Base-by-base conservation (phyloP, 1,140 invertebrate species). In the Habropoda laboriosa region DNA sequence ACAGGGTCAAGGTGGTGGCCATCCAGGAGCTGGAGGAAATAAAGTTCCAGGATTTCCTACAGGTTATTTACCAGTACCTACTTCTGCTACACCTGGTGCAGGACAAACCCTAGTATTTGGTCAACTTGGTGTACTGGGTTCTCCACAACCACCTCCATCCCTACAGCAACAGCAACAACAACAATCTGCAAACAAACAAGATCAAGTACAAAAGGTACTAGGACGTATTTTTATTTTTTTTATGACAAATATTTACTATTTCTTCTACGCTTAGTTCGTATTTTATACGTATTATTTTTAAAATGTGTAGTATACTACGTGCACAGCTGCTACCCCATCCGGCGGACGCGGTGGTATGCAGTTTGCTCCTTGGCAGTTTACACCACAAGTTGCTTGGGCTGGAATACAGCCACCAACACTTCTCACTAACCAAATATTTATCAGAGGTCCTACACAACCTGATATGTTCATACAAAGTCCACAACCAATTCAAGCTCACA, bases 391-490 rank as follows among this genome's bases (percentile, higher is more conserved):
- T 88, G 95, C 96, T 95, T 91, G 95, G 86, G 94, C 94, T 51
- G 96, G 94, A 42, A 79, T 97, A 32, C 96, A 96, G 81, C 95
- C 95, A 12, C 95, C 94, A 47, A 92, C 95, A 4, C 89, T 96
- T 1, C 91, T 96, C 5, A 92, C 93, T 5, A 97, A 97, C 92
- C 96, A 96, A 35, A 97, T 97, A 85, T 97, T 98, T 85, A 97
- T 98, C 82, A 92, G 97, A 73, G 96, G 96, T 12, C 94, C 95
- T 4, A 91, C 93, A 0, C 96, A 97, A 86, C 95, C 95, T 16
- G 97, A 97, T 89, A 97, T 98, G 96, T 97, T 97, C 85, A 97
- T 98, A 83, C 97, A 97, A 88, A 96, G 96, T 89, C 95, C 96
- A 16, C 96, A 96, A 80, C 94, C 94, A 0, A 90, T 94, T 27